phyloP scores from a whole-genome alignment of 2,113 vertebrate genomes.

The Oxyruncus cristatus region DNA sequence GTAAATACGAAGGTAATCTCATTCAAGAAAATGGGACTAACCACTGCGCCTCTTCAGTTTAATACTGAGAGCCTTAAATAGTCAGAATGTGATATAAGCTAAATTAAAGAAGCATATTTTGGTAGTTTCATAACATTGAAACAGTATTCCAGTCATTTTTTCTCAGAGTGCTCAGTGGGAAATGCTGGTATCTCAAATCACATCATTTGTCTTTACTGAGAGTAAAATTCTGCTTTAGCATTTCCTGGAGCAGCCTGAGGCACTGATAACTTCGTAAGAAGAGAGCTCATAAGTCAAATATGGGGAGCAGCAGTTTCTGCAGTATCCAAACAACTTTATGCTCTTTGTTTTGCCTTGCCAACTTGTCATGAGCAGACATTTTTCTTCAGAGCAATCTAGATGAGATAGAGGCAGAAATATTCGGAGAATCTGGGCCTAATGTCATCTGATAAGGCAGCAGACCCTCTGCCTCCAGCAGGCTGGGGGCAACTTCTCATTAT shows the following conservation, averaged over 20 bases:
- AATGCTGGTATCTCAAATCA: constrained; percentile 8
- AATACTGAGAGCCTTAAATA: constrained; percentile 22
- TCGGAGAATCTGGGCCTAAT: constrained; percentile 28
- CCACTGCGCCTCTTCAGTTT: neutral
- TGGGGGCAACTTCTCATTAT: neutral
- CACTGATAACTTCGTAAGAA: constrained; percentile 14
- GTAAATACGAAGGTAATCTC: neutral
- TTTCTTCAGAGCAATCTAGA: constrained; percentile 16
- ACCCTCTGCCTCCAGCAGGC: neutral
- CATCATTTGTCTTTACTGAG: constrained; percentile 7
- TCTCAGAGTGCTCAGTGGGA: constrained; percentile 46
- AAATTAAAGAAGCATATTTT: constrained; percentile 27
- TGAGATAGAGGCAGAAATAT: constrained; percentile 44
- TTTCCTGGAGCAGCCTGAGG: constrained; percentile 31
- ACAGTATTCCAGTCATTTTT: constrained; percentile 57
- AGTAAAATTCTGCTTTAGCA: constrained; percentile 1
- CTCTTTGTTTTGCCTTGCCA: constrained; percentile 19
- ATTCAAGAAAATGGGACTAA: neutral
- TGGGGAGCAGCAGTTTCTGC: neutral
- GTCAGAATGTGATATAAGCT: neutral
- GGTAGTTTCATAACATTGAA: neutral
- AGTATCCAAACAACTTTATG: neutral
- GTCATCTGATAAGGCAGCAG: constrained; percentile 24
- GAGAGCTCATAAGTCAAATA: constrained; percentile 21
- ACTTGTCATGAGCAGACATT: neutral